Conservation (phyloP, 2,113 vertebrate species). For the Chaenogobius annularis region DNA sequence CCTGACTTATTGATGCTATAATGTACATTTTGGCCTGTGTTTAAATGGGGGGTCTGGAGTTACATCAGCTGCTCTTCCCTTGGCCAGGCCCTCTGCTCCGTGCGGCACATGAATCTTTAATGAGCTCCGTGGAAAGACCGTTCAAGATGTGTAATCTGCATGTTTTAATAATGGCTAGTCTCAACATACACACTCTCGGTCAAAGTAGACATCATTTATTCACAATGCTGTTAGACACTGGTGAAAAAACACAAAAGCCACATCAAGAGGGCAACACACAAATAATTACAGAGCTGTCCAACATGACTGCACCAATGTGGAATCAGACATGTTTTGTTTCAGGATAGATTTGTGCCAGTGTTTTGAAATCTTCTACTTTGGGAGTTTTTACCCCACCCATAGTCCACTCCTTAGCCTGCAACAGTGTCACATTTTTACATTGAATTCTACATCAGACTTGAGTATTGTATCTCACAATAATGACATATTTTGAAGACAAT, state of each 20-base stretch:
- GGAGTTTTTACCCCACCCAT: not conserved
- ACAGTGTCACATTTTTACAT: not conserved
- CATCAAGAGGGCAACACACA: not conserved
- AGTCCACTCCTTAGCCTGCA: not conserved
- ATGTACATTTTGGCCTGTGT: not conserved
- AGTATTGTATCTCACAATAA: not conserved
- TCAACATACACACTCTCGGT: not conserved
- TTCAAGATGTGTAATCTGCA: slow-evolving; percentile 5
- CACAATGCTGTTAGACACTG: not conserved
- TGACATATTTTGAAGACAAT: slow-evolving; percentile 7
- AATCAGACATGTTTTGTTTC: not conserved
- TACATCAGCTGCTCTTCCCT: not conserved
- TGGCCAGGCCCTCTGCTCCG: not conserved
- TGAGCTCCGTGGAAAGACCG: not conserved
- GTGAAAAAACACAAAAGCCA: not conserved
- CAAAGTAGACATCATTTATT: not conserved
- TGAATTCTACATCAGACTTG: not conserved
- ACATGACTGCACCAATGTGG: not conserved
- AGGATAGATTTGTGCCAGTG: not conserved
- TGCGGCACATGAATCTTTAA: not conserved
- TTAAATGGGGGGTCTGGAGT: not conserved
- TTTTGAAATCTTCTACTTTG: not conserved
- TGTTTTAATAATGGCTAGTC: slow-evolving; percentile 9
- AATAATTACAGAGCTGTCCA: not conserved
- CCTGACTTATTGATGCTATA: slow-evolving; percentile 10